Evolutionary conservation across 2,113 vertebrate species (phyloP), one percentile per base, ranked within the genome.

Genomic region (Alexandromys fortis): DNA sequence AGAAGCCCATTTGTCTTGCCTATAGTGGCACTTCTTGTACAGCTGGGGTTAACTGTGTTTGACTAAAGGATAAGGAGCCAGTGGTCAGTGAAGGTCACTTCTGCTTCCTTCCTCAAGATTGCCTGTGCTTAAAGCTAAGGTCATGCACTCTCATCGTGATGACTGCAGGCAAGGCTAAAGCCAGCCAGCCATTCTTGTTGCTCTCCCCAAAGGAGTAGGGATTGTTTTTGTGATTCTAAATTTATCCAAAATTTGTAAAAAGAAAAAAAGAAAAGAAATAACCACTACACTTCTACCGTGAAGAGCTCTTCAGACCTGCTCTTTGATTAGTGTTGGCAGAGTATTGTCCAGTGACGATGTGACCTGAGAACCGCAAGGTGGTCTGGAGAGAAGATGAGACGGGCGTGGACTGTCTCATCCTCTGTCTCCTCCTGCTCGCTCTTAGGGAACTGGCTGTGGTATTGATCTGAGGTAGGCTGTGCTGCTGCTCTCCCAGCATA

Each of bases 81-180:
- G 13, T 7, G 30, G 83, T 22, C 77, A 1, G 7, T 70, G 24
- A 65, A 85, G 91, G 38, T 30, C 22, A 14, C 35, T 33, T 49
- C 26, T 24, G 0, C 3, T 10, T 21, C 70, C 68, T 58, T 16
- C 79, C 81, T 52, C 2, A 0, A 30, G 47, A 5, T 47, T 5
- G 3, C 4, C 45, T 17, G 7, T 38, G 45, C 28, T 70, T 35
- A 17, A 19, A 76, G 45, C 67, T 22, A 5, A 38, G 55, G 19
- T 30, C 11, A 0, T 19, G 61, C 9, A 1, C 13, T 30, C 19
- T 63, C 26, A 1, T 58, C 30, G 0, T 10, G 45, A 3, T 1
- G 28, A 1, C n/a, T 47, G 52, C 24, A 17, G 83, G 13, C 0
- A 0, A 17, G 3, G 76, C n/a, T 8, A 17, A 7, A n/a, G 28